phyloP scores from a whole-genome alignment of 2,888 invertebrate genomes.

The Stenodema calcarata region DNA sequence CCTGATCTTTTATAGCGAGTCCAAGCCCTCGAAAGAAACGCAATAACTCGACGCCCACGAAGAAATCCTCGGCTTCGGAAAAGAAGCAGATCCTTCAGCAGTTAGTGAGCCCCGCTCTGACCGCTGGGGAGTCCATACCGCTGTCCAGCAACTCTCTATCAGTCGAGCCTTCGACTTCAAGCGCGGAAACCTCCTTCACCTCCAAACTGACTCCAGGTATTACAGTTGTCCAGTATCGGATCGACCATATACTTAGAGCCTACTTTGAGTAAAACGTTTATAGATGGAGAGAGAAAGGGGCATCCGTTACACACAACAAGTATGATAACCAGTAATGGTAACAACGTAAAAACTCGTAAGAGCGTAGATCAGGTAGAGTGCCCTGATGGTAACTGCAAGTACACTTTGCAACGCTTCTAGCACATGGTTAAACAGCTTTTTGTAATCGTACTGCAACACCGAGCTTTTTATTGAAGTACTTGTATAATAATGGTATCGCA shows the following conservation, averaged over 20 bases:
- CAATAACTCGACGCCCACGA: slow-evolving; percentile 79
- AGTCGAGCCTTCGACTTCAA: slow-evolving; percentile 49
- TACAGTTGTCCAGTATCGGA: slow-evolving; percentile 27
- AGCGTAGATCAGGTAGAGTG: neutral
- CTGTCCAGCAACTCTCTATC: slow-evolving; percentile 47
- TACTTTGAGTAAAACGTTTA: neutral
- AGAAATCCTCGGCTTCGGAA: slow-evolving; percentile 78
- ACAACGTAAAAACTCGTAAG: neutral
- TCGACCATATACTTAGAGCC: slow-evolving; percentile 30
- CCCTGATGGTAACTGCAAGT: neutral
- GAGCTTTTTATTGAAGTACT: neutral
- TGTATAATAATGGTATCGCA: neutral
- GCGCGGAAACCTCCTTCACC: slow-evolving; percentile 52
- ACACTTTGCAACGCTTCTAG: neutral
- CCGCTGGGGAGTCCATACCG: slow-evolving; percentile 52
- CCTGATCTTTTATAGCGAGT: slow-evolving; percentile 66
- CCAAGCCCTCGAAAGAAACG: slow-evolving; percentile 80
- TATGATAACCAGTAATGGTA: neutral
- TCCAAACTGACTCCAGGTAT: slow-evolving; percentile 45
- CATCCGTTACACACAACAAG: slow-evolving; percentile 7
- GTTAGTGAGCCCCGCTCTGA: slow-evolving; percentile 71
- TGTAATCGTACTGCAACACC: neutral
- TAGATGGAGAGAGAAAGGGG: slow-evolving; percentile 36
- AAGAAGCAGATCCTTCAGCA: slow-evolving; percentile 81
- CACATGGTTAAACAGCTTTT: neutral